These are phyloP conservation scores for Buceros bicornis DNA, from an alignment of 2,797 vertebrate species.

Conservation along the genomic window DNA sequence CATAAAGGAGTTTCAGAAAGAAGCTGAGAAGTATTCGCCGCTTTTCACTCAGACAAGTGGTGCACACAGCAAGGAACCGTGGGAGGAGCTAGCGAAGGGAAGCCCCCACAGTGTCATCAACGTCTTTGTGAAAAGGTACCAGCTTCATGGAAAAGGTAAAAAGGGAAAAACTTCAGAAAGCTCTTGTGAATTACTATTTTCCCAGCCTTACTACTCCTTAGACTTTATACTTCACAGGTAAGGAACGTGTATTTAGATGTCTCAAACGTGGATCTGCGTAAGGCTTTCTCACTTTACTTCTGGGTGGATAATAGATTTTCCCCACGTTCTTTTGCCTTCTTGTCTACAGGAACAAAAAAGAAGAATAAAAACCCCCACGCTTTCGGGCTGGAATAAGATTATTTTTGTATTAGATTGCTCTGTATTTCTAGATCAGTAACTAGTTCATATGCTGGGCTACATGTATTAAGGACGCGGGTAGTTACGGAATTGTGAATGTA, in stretches of 20 bases:
- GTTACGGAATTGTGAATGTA: neutral
- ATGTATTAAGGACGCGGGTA: neutral
- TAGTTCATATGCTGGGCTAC: neutral
- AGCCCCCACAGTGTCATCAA: slow-evolving; percentile 96
- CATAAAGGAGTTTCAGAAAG: slow-evolving; percentile 89
- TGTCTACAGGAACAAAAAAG: neutral
- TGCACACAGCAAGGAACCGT: slow-evolving; percentile 79
- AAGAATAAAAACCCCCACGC: fast-evolving
- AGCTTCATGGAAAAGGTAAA: slow-evolving; percentile 86
- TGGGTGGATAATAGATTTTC: neutral
- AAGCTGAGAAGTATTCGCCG: slow-evolving; percentile 85
- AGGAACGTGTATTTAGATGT: neutral
- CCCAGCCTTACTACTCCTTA: neutral
- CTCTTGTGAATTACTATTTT: neutral
- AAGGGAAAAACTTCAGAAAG: neutral
- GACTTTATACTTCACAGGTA: neutral
- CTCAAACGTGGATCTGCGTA: neutral
- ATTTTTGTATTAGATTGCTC: neutral
- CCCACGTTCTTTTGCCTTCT: neutral
- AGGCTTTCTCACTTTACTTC: neutral
- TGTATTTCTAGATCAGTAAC: neutral
- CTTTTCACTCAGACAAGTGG: slow-evolving; percentile 75
- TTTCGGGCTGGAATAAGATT: neutral
- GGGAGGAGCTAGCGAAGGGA: slow-evolving; percentile 94
- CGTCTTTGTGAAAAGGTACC: slow-evolving; percentile 92